Evolutionary conservation across 37 sponge, comb jelly and placozoan species (phyloP), one percentile per base, ranked within the genome.

Genomic region (Trichoplax adhaerens): DNA sequence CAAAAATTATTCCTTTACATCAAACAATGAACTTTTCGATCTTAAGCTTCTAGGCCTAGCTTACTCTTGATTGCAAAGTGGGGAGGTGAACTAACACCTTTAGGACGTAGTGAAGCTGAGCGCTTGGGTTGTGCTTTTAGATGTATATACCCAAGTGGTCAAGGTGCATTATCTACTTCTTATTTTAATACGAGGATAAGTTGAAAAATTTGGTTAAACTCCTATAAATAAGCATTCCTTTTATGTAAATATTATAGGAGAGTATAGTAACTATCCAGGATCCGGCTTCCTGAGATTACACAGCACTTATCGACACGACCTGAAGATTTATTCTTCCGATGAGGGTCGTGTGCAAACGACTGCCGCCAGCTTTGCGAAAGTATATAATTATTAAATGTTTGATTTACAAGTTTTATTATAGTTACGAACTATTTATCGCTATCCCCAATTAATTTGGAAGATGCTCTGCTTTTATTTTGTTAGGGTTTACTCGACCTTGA

Each of bases 341-440:
- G 95, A 94, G 79, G 95, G 95, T 4, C 57, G 95, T 8, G 95
- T 94, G 5, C 90, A 94, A 70, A 88, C 84, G 71, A 89, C 95
- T 46, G 95, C 95, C 56, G 90, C 95, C 78, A 87, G 90, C 52
- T 94, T 94, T 70, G 88, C 86, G 1, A 94, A 94, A 85, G 93
- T 91, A 68, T 48, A 6, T 52, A 46, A 70, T 70, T 46, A 6
- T 66, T 66, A 10, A 60, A 10, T 60, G 12, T 60, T 60, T 60
- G 12, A 12, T 12, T 60, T 12, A 60, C 10, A 60, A 12, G 62
- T 10, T 60, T 12, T 60, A 12, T 60, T 60, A 6, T 2, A 68
- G 3, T 48, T n/a, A 2, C 54, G 4, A 68, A 5, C 49, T 29
- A 1, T 5, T n/a, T 48, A 49, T 48, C 72, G 4, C 5, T n/a